These are phyloP conservation scores for Trypoxylus dichotomus DNA, from an alignment of 1,140 invertebrate species.

Conservation along the genomic window DNA sequence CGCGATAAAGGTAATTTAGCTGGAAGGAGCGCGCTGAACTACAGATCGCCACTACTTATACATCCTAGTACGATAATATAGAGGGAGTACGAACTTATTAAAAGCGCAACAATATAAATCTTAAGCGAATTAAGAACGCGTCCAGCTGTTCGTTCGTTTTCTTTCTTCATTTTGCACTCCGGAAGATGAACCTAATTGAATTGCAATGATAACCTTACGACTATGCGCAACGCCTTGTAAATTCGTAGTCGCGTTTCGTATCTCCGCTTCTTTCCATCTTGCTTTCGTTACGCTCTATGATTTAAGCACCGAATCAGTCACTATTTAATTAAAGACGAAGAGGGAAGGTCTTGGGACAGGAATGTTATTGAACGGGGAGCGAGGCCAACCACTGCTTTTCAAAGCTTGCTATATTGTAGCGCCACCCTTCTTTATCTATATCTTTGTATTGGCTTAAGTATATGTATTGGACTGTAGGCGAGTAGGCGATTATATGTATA, in stretches of 20 bases:
- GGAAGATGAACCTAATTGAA: slow-evolving; percentile 28
- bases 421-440: too few relatives aligned
- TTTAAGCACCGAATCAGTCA: slow-evolving; percentile 29
- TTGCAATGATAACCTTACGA: slow-evolving; percentile 27
- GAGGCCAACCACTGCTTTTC: neutral
- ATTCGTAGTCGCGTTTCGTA: neutral
- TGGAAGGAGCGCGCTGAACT: neutral
- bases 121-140: slow-evolving; percentile 29
- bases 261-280: neutral
- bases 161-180: neutral
- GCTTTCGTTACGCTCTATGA: neutral
- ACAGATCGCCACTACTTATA: neutral
- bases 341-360: neutral
- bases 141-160: neutral
- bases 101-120: slow-evolving; percentile 27
- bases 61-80: neutral
- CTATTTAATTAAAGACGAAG: slow-evolving; percentile 32
- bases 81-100: neutral
- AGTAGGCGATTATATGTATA: too few relatives aligned
- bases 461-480: too few relatives aligned
- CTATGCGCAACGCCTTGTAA: neutral
- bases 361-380: neutral
- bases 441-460: too few relatives aligned
- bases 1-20: neutral
- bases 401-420: neutral